Evolutionary conservation across 2,797 vertebrate species (phyloP).

Genomic region (Acanthopagrus latus): DNA sequence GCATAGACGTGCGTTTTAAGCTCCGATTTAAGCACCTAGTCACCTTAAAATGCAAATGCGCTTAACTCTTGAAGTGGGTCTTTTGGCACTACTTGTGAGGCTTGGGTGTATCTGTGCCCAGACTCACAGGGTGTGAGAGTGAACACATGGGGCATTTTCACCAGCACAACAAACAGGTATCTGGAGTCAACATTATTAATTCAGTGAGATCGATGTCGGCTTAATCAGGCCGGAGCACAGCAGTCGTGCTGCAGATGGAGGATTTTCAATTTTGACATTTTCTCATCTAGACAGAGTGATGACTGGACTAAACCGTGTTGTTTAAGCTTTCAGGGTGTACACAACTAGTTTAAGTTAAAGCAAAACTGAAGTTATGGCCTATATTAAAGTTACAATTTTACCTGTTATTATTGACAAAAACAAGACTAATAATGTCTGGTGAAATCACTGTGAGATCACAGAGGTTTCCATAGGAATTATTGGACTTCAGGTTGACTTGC

Average conservation of each 20-base stretch:
- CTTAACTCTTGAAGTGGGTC: not conserved
- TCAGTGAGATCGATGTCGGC: not conserved
- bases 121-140: not conserved
- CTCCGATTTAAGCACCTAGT: not conserved
- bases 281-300: not conserved
- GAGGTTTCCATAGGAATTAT: too few relatives aligned
- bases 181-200: constrained; percentile 12
- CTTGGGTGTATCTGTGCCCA: not conserved
- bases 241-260: not conserved
- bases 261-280: not conserved
- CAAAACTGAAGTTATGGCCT: too few relatives aligned
- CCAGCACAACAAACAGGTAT: not conserved
- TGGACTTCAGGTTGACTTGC: too few relatives aligned
- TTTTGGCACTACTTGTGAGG: not conserved
- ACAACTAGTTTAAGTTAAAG: too few relatives aligned
- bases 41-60: constrained; percentile 6
- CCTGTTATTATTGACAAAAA: too few relatives aligned
- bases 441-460: too few relatives aligned
- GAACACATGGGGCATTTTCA: not conserved
- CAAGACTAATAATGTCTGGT: too few relatives aligned
- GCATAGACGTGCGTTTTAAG: not conserved
- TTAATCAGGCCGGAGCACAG: constrained; percentile 6
- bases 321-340: not conserved
- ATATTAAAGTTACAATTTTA: too few relatives aligned
- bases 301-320: not conserved